Evolutionary conservation across 1,140 invertebrate species (phyloP).

Genomic region (Sarcophaga bullata): DNA sequence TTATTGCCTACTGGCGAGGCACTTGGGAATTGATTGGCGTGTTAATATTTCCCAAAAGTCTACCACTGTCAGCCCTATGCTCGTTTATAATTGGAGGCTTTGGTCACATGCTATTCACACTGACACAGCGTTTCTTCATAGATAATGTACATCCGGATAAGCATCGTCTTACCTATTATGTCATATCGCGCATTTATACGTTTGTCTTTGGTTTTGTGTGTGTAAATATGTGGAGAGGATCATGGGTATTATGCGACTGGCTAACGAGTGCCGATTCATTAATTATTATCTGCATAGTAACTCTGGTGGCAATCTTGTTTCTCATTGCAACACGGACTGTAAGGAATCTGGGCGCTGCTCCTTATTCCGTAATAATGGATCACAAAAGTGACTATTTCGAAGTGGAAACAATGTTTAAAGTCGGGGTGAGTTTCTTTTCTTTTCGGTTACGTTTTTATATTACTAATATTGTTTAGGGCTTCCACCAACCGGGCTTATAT

Average conservation of each 20-base stretch:
- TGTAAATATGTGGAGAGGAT: slow-evolving; percentile 85
- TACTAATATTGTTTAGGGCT: slow-evolving; percentile 68
- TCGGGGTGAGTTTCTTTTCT: slow-evolving; percentile 69
- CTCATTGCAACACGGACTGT: slow-evolving; percentile 74
- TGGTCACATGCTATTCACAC: slow-evolving; percentile 75
- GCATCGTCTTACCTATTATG: slow-evolving; percentile 75
- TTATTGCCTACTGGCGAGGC: slow-evolving; percentile 86
- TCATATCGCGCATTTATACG: slow-evolving; percentile 80
- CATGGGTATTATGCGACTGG: slow-evolving; percentile 80
- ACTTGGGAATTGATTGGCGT: slow-evolving; percentile 83
- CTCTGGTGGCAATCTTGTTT: slow-evolving; percentile 72
- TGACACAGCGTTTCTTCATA: slow-evolving; percentile 73
- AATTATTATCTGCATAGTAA: slow-evolving; percentile 71
- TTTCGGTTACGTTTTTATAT: not conserved
- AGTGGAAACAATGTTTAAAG: slow-evolving; percentile 83
- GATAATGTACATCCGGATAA: slow-evolving; percentile 74
- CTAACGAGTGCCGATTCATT: slow-evolving; percentile 73
- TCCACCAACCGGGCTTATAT: slow-evolving; percentile 77
- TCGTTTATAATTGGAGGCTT: slow-evolving; percentile 76
- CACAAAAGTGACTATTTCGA: slow-evolving; percentile 80
- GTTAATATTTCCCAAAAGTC: slow-evolving; percentile 73
- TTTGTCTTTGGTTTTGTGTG: slow-evolving; percentile 79
- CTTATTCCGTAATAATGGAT: slow-evolving; percentile 80
- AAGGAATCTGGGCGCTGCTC: slow-evolving; percentile 83
- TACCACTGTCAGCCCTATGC: slow-evolving; percentile 71